phyloP scores from a whole-genome alignment of 2,888 invertebrate species.

The Isoperla grammatica region DNA sequence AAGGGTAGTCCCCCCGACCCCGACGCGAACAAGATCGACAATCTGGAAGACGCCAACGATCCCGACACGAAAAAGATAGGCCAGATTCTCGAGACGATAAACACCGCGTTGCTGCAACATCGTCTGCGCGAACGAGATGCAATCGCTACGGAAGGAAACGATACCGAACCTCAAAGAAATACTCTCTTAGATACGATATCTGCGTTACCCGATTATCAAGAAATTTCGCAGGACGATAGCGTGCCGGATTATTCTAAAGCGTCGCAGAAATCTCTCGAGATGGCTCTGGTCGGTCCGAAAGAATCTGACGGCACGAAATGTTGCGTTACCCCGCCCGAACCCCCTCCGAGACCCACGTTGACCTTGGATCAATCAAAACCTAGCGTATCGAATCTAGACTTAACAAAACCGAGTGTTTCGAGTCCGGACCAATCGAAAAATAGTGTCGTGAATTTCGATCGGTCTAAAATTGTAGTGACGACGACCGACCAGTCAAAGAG shows the following conservation, averaged over 20 bases:
- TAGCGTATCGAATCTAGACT: background rate
- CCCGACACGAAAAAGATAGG: constrained; percentile 21
- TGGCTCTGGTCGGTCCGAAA: background rate
- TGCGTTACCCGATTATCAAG: constrained; percentile 5
- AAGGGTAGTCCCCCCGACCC: background rate
- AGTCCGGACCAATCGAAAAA: background rate
- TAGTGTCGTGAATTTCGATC: background rate
- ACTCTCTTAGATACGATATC: no score
- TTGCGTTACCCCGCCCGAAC: constrained; percentile 35
- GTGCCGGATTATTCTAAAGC: background rate
- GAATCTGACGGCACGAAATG: constrained; percentile 8
- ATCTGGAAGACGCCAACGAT: background rate
- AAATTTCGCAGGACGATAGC: background rate
- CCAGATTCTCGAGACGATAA: constrained; percentile 42
- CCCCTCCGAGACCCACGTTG: constrained; percentile 38
- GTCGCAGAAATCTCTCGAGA: background rate
- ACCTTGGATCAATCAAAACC: constrained; percentile 6
- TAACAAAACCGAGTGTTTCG: background rate
- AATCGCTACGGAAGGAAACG: background rate
- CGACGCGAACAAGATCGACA: background rate
- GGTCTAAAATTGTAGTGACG: background rate
- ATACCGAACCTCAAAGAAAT: background rate
- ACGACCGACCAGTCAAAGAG: background rate
- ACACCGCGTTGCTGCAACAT: constrained; percentile 41
- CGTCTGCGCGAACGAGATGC: constrained; percentile 27